Conservation (phyloP, 1,140 invertebrate species). For the Helicoverpa armigera region DNA sequence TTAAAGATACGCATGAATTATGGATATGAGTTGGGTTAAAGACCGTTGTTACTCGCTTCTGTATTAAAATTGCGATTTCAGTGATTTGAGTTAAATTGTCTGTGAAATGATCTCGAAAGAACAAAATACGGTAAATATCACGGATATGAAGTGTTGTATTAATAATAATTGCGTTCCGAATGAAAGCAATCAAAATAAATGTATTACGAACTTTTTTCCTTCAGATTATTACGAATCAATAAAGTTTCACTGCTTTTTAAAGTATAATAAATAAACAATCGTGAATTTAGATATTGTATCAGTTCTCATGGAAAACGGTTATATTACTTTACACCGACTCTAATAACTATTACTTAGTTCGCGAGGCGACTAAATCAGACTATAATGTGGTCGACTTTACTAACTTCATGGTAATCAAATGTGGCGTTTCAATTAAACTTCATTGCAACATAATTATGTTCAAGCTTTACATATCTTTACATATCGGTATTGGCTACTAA, state of each 20-base stretch:
- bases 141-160: conserved; percentile 40
- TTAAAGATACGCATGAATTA: conserved; percentile 77
- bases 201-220: conserved; percentile 23
- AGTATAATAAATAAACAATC: conserved; percentile 14
- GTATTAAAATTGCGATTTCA: conserved; percentile 65
- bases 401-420: conserved; percentile 25
- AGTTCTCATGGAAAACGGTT: conserved; percentile 38
- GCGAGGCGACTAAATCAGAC: conserved; percentile 18
- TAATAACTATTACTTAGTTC: conserved; percentile 13
- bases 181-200: conserved; percentile 45
- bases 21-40: conserved; percentile 69
- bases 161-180: conserved; percentile 42
- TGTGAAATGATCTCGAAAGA: conserved; percentile 67
- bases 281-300: conserved; percentile 31
- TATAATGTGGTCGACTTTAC: conserved; percentile 6
- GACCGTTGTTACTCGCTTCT: conserved; percentile 66
- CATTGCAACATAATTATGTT: conserved; percentile 12
- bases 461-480: conserved; percentile 33
- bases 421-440: conserved; percentile 16
- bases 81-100: conserved; percentile 75
- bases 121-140: conserved; percentile 53
- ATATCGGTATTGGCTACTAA: too few species aligned
- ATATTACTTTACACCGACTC: conserved; percentile 8
- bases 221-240: conserved; percentile 34
- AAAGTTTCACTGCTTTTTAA: conserved; percentile 32